These are phyloP conservation scores for Malurus cyaneus DNA, from an alignment of 2,113 vertebrate species.

Conservation along the genomic window DNA sequence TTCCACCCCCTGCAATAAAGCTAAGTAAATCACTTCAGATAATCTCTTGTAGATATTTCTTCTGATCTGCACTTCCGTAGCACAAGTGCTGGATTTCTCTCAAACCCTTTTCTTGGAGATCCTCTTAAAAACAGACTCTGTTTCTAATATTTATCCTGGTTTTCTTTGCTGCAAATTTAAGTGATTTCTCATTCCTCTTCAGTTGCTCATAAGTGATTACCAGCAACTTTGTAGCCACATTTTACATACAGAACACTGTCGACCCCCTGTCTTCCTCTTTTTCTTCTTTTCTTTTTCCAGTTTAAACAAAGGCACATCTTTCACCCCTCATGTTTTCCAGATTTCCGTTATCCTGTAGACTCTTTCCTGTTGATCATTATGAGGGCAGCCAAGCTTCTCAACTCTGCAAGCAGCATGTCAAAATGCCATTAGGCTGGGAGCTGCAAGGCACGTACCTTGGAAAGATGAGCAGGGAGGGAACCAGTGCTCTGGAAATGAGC, in stretches of 20 bases:
- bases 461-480: background rate
- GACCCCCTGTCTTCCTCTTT: background rate
- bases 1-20: background rate
- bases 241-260: background rate
- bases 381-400: background rate
- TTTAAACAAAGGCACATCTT: conserved; percentile 12
- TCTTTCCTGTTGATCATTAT: background rate
- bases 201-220: background rate
- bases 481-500: background rate
- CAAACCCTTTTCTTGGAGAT: background rate
- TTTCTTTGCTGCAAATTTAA: background rate
- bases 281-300: background rate
- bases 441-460: background rate
- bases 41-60: background rate
- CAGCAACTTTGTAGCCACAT: background rate
- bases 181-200: background rate
- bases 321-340: conserved; percentile 8
- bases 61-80: background rate
- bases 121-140: background rate
- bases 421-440: background rate
- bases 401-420: background rate
- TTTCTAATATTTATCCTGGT: background rate
- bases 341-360: background rate
- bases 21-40: background rate
- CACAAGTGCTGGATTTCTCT: background rate